Percentiles rank a stretch among this genome's conserved stretches.
phyloP scores from a whole-genome alignment of 1,140 invertebrate species.

The Pteromalus puparum region DNA sequence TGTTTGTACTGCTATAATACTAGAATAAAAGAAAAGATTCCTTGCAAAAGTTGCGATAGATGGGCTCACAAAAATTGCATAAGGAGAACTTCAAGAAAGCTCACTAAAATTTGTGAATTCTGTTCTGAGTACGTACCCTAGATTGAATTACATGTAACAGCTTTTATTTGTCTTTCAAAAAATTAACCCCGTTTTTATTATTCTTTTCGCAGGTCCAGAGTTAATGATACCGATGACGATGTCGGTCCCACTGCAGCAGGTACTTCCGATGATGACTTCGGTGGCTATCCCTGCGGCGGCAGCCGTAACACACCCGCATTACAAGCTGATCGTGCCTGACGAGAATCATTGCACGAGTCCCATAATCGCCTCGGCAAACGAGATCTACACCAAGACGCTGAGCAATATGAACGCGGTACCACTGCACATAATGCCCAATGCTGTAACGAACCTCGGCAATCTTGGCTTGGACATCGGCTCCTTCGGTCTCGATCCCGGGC shows the following conservation, averaged over 20 bases:
- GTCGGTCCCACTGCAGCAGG: constrained; percentile 55
- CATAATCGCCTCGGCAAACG: constrained; percentile 55
- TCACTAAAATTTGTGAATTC: no score
- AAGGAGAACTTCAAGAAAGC: no score
- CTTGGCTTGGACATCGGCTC: constrained; percentile 66
- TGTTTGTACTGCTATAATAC: neutral
- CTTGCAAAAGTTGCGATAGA: no score
- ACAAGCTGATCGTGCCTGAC: constrained; percentile 59
- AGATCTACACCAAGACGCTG: constrained; percentile 68
- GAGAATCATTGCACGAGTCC: constrained; percentile 59
- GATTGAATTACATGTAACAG: no score
- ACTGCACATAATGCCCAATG: neutral
- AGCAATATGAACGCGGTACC: constrained; percentile 65
- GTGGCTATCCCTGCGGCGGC: constrained; percentile 25
- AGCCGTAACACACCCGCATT: neutral
- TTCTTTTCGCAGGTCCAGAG: no score
- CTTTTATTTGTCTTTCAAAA: no score
- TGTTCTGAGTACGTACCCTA: no score
- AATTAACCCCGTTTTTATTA: no score
- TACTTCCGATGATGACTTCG: constrained; percentile 35
- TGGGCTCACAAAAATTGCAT: no score
- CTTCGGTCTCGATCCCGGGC: constrained; percentile 66
- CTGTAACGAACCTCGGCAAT: constrained; percentile 55
- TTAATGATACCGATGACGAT: constrained; percentile 34
- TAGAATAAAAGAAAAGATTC: no score